A percentile compares a stretch with the other conserved stretches of the same genome.
Conservation (phyloP, 2,797 vertebrate genomes). For the Kryptolebias ocellatus region DNA sequence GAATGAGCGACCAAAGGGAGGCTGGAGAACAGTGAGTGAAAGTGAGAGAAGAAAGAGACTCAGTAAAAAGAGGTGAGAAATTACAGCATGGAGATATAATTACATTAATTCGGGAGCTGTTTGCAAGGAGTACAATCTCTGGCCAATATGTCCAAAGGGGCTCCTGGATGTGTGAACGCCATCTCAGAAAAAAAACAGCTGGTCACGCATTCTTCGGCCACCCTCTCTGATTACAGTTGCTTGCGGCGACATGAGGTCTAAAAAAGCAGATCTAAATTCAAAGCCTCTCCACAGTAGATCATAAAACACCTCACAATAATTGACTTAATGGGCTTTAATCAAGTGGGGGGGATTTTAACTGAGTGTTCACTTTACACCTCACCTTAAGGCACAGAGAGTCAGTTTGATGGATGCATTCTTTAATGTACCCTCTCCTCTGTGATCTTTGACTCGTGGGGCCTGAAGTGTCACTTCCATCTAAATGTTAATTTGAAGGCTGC, state of each 20-base stretch:
- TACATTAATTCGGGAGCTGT: constrained; percentile 28
- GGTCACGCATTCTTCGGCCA: constrained; percentile 43
- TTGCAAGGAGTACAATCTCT: constrained; percentile 46
- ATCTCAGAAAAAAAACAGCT: constrained; percentile 39
- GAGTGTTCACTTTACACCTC: constrained; percentile 27
- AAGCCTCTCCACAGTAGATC: constrained; percentile 43
- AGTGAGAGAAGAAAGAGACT: constrained; percentile 17
- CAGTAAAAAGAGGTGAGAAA: constrained; percentile 14
- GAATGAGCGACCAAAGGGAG: constrained; percentile 1
- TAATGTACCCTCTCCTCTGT: constrained; percentile 39
- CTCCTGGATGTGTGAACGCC: constrained; percentile 62
- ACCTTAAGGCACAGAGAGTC: constrained; percentile 60
- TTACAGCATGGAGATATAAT: constrained; percentile 30
- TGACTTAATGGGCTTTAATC: constrained; percentile 76
- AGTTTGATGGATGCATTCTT: constrained; percentile 65
- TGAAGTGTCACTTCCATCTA: constrained; percentile 74
- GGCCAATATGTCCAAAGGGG: constrained; percentile 59
- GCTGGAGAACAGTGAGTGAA: constrained; percentile 8
- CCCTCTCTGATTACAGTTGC: constrained; percentile 69
- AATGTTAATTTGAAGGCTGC: constrained; percentile 79
- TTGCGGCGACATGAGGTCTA: constrained; percentile 64
- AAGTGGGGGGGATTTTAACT: constrained; percentile 42
- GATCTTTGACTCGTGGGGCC: constrained; percentile 58
- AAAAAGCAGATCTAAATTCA: constrained; percentile 64
- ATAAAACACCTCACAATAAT: constrained; percentile 72